A percentile compares a stretch with the other conserved stretches of the same genome.
phyloP scores from a whole-genome alignment of 2,113 vertebrate genomes.

The Raphicerus campestris region DNA sequence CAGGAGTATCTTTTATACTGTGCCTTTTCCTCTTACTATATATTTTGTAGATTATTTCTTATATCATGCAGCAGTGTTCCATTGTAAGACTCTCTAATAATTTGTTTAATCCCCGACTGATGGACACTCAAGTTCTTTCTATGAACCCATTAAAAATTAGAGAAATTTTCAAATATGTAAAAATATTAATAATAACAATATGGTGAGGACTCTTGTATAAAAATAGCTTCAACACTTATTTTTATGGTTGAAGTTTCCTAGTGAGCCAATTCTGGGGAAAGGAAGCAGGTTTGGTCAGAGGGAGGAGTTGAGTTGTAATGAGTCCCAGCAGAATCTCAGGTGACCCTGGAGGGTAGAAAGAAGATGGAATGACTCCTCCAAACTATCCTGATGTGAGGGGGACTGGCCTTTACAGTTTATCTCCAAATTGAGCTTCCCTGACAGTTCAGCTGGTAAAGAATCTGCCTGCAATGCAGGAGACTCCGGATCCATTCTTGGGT shows the following conservation, averaged over 20 bases:
- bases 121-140: background rate
- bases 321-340: background rate
- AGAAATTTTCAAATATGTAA: background rate
- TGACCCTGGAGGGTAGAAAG: background rate
- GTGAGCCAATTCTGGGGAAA: background rate
- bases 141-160: background rate
- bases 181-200: background rate
- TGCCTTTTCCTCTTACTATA: no score
- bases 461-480: background rate
- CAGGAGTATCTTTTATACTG: background rate
- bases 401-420: background rate
- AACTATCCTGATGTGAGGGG: background rate
- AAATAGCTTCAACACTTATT: background rate
- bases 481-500: background rate
- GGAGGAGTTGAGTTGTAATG: background rate
- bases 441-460: background rate
- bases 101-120: background rate
- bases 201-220: background rate
- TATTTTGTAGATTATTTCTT: background rate
- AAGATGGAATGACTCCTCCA: background rate
- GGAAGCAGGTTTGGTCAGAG: background rate
- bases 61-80: background rate
- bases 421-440: background rate
- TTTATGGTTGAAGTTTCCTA: background rate
- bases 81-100: background rate